Conservation (phyloP, 2,888 invertebrate genomes). For the Pterobdella sp. region DNA sequence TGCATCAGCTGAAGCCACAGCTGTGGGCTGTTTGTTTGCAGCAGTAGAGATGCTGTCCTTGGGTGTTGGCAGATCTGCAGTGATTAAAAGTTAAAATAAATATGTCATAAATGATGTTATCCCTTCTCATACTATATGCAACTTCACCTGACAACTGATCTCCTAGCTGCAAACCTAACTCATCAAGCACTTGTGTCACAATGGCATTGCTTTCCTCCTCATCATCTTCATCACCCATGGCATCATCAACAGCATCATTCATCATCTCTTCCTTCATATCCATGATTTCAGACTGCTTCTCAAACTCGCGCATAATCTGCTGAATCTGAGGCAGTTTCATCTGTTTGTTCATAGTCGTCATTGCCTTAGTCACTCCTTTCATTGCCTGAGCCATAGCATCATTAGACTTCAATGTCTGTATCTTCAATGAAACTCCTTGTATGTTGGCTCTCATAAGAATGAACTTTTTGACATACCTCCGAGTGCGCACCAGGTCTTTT, state of each 20-base stretch:
- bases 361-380: constrained; percentile 95
- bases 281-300: constrained; percentile 99
- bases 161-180: constrained; percentile 85
- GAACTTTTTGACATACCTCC: constrained; percentile 89
- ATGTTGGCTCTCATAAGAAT: constrained; percentile 99
- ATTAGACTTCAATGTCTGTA: constrained; percentile 92
- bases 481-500: constrained; percentile 89
- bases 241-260: constrained; percentile 98
- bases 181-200: constrained; percentile 90
- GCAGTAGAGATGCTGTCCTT: constrained; percentile 38
- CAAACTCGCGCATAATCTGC: constrained; percentile 85
- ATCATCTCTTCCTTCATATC: constrained; percentile 99
- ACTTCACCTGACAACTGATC: constrained; percentile 73
- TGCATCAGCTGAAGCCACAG: constrained; percentile 67
- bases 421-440: constrained; percentile 65
- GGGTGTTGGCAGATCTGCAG: constrained; percentile 65
- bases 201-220: constrained; percentile 94
- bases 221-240: constrained; percentile 95
- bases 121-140: no score
- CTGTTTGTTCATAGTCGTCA: constrained; percentile 91
- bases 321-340: constrained; percentile 97
- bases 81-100: constrained; percentile 21
- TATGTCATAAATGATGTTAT: no score
- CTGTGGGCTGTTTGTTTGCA: constrained; percentile 31
- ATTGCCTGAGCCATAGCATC: constrained; percentile 99